Percentiles rank a stretch among this genome's conserved stretches.
phyloP scores from a whole-genome alignment of 2,113 vertebrate genomes.

The Myocastor coypus region DNA sequence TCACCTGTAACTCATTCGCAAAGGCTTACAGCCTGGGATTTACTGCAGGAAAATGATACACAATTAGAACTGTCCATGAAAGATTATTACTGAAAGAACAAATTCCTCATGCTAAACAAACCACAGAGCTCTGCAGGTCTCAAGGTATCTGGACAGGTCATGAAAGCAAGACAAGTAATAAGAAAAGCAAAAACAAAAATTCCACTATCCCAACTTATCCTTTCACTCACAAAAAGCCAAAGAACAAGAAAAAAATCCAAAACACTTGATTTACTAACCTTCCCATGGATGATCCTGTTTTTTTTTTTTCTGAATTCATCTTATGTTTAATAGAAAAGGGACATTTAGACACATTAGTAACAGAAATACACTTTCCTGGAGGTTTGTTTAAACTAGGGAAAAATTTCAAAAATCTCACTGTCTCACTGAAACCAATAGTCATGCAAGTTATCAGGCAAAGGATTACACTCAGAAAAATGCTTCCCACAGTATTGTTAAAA shows the following conservation, averaged over 20 bases:
- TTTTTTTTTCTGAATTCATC: neutral
- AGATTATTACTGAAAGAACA: neutral
- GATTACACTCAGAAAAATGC: neutral
- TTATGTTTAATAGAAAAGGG: conserved; percentile 34
- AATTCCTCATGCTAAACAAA: neutral
- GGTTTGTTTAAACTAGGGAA: neutral
- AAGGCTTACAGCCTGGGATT: conserved; percentile 20
- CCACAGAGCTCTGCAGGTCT: neutral
- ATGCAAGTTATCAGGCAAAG: neutral
- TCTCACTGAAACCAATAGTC: conserved; percentile 19
- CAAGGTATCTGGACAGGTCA: neutral
- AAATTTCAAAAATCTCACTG: neutral
- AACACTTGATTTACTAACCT: neutral
- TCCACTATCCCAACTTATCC: neutral
- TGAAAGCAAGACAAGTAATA: neutral
- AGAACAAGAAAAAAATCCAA: neutral
- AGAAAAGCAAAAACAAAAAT: neutral
- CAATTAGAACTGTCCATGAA: neutral
- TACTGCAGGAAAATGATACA: neutral
- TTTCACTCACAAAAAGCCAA: neutral
- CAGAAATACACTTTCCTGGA: neutral
- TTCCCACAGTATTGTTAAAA: neutral
- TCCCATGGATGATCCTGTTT: neutral
- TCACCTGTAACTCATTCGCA: conserved; percentile 2
- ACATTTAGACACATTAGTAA: conserved; percentile 41